These are phyloP conservation scores for Toxonevra muliebris DNA, from an alignment of 2,888 invertebrate genomes.

Conservation along the genomic window DNA sequence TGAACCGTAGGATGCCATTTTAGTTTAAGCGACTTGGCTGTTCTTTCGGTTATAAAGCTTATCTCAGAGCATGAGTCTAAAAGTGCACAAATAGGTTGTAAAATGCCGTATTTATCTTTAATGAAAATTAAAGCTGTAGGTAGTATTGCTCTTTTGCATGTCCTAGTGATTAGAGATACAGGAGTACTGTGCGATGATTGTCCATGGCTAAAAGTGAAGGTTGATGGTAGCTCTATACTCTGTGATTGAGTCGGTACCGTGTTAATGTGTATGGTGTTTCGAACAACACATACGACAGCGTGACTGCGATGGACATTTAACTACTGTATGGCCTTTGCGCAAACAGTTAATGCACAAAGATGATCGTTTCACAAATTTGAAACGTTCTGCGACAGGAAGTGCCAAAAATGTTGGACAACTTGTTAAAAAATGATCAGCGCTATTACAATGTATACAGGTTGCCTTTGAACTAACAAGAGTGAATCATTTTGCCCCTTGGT, in stretches of 20 bases:
- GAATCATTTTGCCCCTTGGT: neutral
- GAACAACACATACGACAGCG: conserved; percentile 4
- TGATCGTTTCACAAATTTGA: conserved; percentile 7
- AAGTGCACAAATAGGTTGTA: conserved; percentile 28
- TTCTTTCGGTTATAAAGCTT: no score
- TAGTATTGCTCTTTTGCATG: conserved; percentile 6
- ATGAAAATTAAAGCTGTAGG: no score
- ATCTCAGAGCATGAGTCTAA: no score
- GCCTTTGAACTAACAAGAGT: conserved; percentile 4
- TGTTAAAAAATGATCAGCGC: neutral
- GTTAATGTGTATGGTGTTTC: conserved; percentile 1
- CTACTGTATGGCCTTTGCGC: conserved; percentile 5
- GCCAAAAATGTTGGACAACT: conserved; percentile 10
- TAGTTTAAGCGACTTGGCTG: conserved; percentile 30
- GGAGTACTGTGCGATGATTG: neutral
- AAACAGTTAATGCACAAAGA: conserved; percentile 12
- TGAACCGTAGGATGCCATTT: conserved; percentile 14
- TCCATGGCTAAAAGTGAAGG: neutral
- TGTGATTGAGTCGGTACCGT: neutral
- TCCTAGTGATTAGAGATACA: neutral
- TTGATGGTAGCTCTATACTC: neutral
- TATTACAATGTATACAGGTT: conserved; percentile 6
- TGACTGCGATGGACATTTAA: conserved; percentile 14
- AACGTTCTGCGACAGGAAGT: neutral
- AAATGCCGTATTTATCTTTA: conserved; percentile 13